Percentiles rank a stretch among this genome's conserved stretches.
Conservation (phyloP, 2,797 vertebrate genomes). For the Molossus molossus region DNA sequence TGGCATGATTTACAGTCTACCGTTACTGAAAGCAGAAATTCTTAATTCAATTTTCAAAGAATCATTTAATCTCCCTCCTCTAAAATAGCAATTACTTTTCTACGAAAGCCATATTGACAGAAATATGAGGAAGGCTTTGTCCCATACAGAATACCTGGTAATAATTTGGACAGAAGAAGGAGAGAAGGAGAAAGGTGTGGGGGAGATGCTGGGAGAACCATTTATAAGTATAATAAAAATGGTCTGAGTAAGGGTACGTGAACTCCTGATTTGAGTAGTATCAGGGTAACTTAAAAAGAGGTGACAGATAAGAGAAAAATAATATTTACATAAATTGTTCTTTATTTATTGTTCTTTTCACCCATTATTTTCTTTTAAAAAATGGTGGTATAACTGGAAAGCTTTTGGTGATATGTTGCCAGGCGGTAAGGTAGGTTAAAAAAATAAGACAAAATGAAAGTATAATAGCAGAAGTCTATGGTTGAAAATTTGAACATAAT, state of each 20-base stretch:
- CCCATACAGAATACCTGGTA: background rate
- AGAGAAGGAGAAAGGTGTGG: fast-evolving
- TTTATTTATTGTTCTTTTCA: conserved; percentile 31
- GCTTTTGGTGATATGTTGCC: background rate
- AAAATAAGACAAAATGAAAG: conserved; percentile 14
- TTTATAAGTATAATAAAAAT: background rate
- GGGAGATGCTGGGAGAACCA: background rate
- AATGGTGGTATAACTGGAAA: background rate
- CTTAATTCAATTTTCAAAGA: background rate
- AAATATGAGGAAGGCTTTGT: background rate
- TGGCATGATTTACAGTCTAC: background rate
- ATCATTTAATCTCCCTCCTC: background rate
- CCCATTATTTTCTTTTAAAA: background rate
- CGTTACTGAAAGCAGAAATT: conserved; percentile 28
- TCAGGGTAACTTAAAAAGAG: background rate
- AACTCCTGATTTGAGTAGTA: background rate
- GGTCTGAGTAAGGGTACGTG: background rate
- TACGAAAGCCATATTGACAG: background rate
- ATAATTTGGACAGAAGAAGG: background rate
- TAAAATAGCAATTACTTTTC: conserved; percentile 28
- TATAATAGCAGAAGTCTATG: background rate
- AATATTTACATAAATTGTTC: background rate
- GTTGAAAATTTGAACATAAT: conserved; percentile 69
- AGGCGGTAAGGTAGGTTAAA: conserved; percentile 2
- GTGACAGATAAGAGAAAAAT: background rate